These are phyloP conservation scores for Micropterix aruncella DNA, from an alignment of 2,888 invertebrate genomes.

Conservation along the genomic window DNA sequence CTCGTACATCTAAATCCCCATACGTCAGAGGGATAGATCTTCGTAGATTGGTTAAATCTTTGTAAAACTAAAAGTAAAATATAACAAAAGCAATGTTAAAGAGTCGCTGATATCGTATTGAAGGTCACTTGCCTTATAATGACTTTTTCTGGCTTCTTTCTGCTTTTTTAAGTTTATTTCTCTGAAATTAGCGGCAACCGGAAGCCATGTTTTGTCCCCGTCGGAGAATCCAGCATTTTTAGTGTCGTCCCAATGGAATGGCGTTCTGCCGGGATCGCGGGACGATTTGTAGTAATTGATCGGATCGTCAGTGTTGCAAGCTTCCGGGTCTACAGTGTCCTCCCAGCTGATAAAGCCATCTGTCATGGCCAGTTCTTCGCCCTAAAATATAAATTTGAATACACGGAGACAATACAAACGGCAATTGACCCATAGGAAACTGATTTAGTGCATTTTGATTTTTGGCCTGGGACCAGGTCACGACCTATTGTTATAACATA, in stretches of 20 bases:
- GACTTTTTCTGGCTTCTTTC: constrained; percentile 26
- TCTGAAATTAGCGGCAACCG: constrained; percentile 42
- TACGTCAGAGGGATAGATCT: constrained; percentile 20
- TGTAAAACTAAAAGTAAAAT: constrained; percentile 41
- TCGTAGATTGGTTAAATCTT: constrained; percentile 32
- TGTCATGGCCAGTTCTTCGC: constrained; percentile 73
- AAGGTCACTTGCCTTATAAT: constrained; percentile 34
- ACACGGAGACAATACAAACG: too few species aligned
- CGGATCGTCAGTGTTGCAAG: constrained; percentile 48
- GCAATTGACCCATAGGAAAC: too few species aligned
- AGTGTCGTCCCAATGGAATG: constrained; percentile 46
- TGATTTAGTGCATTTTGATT: too few species aligned
- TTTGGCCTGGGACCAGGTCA: too few species aligned
- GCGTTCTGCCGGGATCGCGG: constrained; percentile 49
- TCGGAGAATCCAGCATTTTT: constrained; percentile 35
- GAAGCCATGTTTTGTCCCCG: constrained; percentile 38
- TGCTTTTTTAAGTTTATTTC: constrained; percentile 41
- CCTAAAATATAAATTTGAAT: constrained; percentile 35
- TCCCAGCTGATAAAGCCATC: constrained; percentile 46
- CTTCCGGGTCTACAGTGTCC: constrained; percentile 49
- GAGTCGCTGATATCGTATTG: too few species aligned
- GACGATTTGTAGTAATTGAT: constrained; percentile 38
- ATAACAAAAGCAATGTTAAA: too few species aligned
- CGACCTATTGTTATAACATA: too few species aligned
- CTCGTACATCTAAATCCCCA: constrained; percentile 23